These are phyloP conservation scores for Luidia sarsii DNA, from an alignment of 53 echinoderm and acorn worm species.

Conservation along the genomic window DNA sequence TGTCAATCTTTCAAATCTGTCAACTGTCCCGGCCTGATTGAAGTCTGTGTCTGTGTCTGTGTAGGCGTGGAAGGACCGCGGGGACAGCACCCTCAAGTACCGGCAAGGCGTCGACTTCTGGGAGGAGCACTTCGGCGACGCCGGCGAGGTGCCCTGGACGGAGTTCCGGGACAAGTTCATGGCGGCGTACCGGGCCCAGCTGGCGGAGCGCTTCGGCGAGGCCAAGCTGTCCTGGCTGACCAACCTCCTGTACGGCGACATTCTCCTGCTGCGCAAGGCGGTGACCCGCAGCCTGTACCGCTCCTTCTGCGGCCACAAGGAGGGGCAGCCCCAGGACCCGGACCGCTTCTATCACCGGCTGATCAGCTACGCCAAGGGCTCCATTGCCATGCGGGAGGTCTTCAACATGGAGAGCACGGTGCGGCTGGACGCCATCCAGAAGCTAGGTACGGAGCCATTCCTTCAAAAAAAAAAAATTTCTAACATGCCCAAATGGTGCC, in stretches of 20 bases:
- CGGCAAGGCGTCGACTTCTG: conserved; percentile 75
- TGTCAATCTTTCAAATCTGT: no score
- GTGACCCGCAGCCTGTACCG: conserved; percentile 73
- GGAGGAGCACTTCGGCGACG: conserved; percentile 69
- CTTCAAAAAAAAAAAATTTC: no score
- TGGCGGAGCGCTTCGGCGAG: conserved; percentile 61
- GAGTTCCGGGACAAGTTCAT: conserved; percentile 75
- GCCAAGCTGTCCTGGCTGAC: conserved; percentile 70
- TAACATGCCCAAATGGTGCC: no score
- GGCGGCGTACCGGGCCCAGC: conserved; percentile 63
- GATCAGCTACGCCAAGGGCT: conserved; percentile 78
- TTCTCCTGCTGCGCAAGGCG: conserved; percentile 67
- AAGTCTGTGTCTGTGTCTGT: background rate
- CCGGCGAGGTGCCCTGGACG: conserved; percentile 70
- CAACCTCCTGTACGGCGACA: conserved; percentile 85
- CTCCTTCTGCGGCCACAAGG: conserved; percentile 54
- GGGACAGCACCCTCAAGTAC: background rate
- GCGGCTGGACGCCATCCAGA: conserved; percentile 65
- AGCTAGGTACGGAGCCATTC: conserved; percentile 45
- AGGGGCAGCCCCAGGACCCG: conserved; percentile 50
- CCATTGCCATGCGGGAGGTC: conserved; percentile 86
- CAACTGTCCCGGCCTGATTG: background rate
- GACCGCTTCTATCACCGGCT: conserved; percentile 76
- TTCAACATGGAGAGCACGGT: conserved; percentile 93
- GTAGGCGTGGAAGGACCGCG: conserved; percentile 53